Base-by-base conservation (phyloP, 2,888 invertebrate species). In the Sinotaia quadrata region DNA sequence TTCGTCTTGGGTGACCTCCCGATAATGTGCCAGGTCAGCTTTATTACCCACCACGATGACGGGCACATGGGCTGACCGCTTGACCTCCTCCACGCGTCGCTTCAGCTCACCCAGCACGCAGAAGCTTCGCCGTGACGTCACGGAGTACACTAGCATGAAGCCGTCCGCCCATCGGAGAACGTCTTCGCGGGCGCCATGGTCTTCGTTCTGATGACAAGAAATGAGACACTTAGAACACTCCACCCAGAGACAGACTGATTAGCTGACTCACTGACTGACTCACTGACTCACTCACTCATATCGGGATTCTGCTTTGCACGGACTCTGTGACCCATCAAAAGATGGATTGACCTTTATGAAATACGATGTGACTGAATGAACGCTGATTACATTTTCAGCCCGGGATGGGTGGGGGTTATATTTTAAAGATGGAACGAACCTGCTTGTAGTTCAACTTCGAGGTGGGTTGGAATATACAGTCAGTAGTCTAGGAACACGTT, bases 151-250 rank as follows among this genome's bases (percentile, higher is more conserved):
- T 27, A 85, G 68, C 58, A 85, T 79, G 65, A 84, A 83, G 21
- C 84, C 84, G 68, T 85, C 85, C 24, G 83, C 84, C 85, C 85
- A 85, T 12, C 83, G 76, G 27, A 85, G 73, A 18, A 85, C 81
- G 47, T 85, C 85, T 27, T 84, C 84, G 5, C 83, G 60, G 0
- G 81, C 81, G 7, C 83, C 84, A 59, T 81, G 78, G 52, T 84
- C 84, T 15, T 82, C 79, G 52, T 81, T 81, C 84, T 83, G 72
- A 4, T 1, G 47, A 21, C 4, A n/a, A n/a, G n/a, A n/a, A n/a
- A n/a, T n/a, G n/a, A n/a, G n/a, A 47, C 4, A 47, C 47, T 21
- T n/a, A 7, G 1, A 47, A 18, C 18, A 47, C 47, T 5, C 47
- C 8, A 18, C 8, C 41, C 41, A 12, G 18, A 41, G 41, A 51